Evolutionary conservation across 2,888 invertebrate genomes (phyloP), one percentile per base, ranked within the genome.

Genomic region (Nomada hirtipes): DNA sequence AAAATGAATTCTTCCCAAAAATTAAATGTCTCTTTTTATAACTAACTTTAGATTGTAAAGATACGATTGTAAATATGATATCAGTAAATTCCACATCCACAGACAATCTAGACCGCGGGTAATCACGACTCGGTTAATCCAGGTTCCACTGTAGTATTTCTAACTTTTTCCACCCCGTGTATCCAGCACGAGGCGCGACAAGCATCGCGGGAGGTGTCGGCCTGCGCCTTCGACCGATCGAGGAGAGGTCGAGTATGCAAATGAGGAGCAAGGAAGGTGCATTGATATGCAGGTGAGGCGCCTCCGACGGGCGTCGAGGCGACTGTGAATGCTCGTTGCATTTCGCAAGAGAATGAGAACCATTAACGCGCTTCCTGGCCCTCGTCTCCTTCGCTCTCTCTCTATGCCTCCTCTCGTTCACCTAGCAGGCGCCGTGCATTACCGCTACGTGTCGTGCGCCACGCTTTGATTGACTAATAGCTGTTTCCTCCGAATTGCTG

Each of bases 261-360:
- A 92, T 91, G 87, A 86, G 69, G 42, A 60, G 65, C 80, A 75
- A 74, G 73, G 82, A 83, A 86, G 80, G 84, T 85, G 86, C 90
- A 91, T 91, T 92, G 90, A 92, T 90, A 92, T 92, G 90, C 92
- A 91, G 90, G 84, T 88, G 88, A 88, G 85, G 89, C 85, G 87
- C 78, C 90, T 89, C 89, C 87, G 88, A 91, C 86, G 87, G 76
- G 85, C 84, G 90, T 89, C 86, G 87, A 85, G 86, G 88, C 89
- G 90, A 90, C 89, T 89, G 52, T 52, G 89, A 90, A 89, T 90
- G 85, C 82, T 82, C 86, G 84, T 88, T 76, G 79, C 82, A 80
- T 84, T 85, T 85, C 83, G 82, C 83, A 74, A 71, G 84, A 87
- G 86, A 91, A 89, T 89, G 87, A 84, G 85, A 86, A 86, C 86